Percentiles rank a stretch among this genome's conserved stretches.
These are phyloP conservation scores for Syrphus vitripennis DNA, from an alignment of 2,888 invertebrate species.

Conservation along the genomic window DNA sequence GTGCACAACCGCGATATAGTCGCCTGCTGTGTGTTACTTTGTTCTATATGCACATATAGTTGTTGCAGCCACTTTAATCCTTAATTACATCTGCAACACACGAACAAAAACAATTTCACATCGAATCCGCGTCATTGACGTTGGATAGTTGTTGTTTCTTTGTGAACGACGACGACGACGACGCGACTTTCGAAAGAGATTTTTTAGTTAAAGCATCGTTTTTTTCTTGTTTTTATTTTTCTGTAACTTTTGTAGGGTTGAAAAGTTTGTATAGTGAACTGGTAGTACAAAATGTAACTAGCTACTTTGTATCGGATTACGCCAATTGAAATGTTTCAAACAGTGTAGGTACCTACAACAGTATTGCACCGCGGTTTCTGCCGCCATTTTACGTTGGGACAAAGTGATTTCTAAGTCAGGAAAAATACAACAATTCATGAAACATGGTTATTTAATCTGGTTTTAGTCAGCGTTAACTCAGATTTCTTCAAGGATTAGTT, in stretches of 20 bases:
- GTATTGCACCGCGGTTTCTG: conserved; percentile 35
- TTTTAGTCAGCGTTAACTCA: too few relatives aligned
- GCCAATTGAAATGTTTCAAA: conserved; percentile 69
- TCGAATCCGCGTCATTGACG: conserved; percentile 17
- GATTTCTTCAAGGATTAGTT: too few relatives aligned
- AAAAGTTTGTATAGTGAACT: neutral
- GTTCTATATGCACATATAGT: neutral
- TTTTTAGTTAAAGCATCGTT: conserved; percentile 17
- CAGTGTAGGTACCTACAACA: conserved; percentile 2
- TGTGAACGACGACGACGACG: too few relatives aligned
- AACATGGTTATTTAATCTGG: neutral
- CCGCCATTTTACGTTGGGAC: neutral
- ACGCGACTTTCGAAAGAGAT: conserved; percentile 40
- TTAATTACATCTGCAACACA: conserved; percentile 68
- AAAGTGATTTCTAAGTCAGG: too few relatives aligned
- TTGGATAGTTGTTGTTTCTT: neutral
- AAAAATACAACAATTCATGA: neutral
- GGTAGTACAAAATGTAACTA: conserved; percentile 36
- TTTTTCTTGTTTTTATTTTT: neutral
- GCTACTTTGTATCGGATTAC: conserved; percentile 70
- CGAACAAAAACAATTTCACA: conserved; percentile 60
- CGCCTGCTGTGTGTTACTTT: neutral
- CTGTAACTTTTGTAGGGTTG: neutral
- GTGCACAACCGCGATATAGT: neutral
- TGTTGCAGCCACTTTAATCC: conserved; percentile 55